Evolutionary conservation across 2,113 vertebrate genomes (phyloP).

Genomic region (Seriola rivoliana): DNA sequence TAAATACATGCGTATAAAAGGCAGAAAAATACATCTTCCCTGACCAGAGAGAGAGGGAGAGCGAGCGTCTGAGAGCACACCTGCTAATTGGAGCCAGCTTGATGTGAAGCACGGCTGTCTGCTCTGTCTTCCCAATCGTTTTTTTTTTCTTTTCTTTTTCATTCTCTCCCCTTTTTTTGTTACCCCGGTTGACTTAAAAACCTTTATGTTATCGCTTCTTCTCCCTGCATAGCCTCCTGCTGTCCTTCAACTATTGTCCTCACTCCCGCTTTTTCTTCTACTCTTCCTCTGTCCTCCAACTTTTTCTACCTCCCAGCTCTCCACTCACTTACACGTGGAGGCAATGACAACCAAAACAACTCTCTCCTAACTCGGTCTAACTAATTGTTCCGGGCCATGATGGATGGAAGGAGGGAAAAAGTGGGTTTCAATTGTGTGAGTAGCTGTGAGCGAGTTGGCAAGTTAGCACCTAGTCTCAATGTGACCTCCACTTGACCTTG

Average conservation of each 20-base stretch:
- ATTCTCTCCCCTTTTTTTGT: conserved; percentile 72
- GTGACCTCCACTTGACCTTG: conserved; percentile 86
- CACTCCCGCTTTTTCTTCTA: background rate
- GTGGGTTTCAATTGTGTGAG: conserved; percentile 79
- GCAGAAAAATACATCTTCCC: conserved; percentile 79
- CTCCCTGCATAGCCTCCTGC: background rate
- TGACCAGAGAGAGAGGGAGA: conserved; percentile 67
- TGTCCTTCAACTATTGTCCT: conserved; percentile 46
- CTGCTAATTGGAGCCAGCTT: conserved; percentile 99
- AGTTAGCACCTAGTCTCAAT: conserved; percentile 96
- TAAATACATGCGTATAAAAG: conserved; percentile 98
- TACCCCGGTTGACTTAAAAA: conserved; percentile 31
- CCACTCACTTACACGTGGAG: conserved; percentile 83
- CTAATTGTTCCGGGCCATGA: conserved; percentile 87
- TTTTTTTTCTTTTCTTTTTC: conserved; percentile 35
- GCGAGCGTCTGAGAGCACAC: conserved; percentile 91
- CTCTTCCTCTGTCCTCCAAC: conserved; percentile 52
- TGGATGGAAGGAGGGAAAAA: conserved; percentile 54
- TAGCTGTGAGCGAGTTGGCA: conserved; percentile 96
- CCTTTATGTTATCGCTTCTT: background rate
- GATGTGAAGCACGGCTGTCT: conserved; percentile 91
- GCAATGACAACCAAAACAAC: conserved; percentile 66
- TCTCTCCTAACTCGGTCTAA: conserved; percentile 83
- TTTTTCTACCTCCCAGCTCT: conserved; percentile 58
- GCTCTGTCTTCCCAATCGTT: conserved; percentile 82